A percentile compares a stretch with the other conserved stretches of the same genome.
Conservation (phyloP, 1,140 invertebrate genomes). For the Heliconius hewitsoni region DNA sequence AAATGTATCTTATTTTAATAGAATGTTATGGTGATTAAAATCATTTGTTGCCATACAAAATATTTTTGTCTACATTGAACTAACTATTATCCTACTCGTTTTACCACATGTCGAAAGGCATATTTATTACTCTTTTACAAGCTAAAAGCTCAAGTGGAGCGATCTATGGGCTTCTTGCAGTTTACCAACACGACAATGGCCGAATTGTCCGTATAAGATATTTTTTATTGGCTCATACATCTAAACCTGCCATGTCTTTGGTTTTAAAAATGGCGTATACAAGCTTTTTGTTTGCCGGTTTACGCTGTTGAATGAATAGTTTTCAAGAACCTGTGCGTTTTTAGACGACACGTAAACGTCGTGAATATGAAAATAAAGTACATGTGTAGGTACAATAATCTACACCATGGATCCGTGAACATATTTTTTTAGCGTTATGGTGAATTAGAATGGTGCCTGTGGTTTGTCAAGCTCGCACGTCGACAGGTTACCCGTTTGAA, state of each 20-base stretch:
- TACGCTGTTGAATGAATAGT: constrained; percentile 78
- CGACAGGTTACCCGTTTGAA: constrained; percentile 79
- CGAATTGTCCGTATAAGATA: constrained; percentile 79
- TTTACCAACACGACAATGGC: constrained; percentile 82
- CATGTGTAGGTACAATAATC: constrained; percentile 80
- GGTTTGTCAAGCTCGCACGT: constrained; percentile 80
- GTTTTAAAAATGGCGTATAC: constrained; percentile 83
- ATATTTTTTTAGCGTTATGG: constrained; percentile 79
- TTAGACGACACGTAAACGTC: constrained; percentile 70
- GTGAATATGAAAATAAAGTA: constrained; percentile 81
- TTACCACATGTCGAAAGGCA: constrained; percentile 76
- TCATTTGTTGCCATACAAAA: constrained; percentile 60
- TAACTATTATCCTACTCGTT: constrained; percentile 73
- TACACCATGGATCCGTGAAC: constrained; percentile 74
- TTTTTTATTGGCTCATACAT: constrained; percentile 81
- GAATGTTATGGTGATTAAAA: background rate
- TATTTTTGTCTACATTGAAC: constrained; percentile 50
- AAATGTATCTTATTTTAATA: background rate
- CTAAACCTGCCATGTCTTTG: constrained; percentile 81
- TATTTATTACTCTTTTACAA: constrained; percentile 81
- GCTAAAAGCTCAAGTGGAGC: constrained; percentile 78
- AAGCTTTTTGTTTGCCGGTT: constrained; percentile 82
- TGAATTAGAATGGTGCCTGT: constrained; percentile 81
- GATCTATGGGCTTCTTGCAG: constrained; percentile 80
- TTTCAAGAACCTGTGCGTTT: constrained; percentile 69